These are phyloP conservation scores for Poeciliopsis turneri DNA, from an alignment of 2,797 vertebrate species.

Conservation along the genomic window DNA sequence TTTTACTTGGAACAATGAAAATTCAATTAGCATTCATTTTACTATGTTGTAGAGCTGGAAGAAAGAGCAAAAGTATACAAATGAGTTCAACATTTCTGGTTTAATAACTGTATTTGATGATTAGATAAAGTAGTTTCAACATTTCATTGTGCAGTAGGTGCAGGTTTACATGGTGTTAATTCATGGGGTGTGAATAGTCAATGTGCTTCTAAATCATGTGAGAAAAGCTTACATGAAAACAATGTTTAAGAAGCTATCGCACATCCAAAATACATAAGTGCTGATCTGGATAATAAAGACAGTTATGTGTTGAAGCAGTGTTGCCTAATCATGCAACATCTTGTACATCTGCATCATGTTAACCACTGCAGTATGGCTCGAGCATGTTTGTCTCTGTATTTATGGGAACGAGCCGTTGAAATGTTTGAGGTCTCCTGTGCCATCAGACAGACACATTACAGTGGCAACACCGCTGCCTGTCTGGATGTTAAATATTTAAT, in stretches of 20 bases:
- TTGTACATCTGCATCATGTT: slow-evolving; percentile 19
- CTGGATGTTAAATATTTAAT: slow-evolving; percentile 81
- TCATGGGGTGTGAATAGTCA: not conserved
- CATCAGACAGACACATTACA: slow-evolving; percentile 74
- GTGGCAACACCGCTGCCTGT: slow-evolving; percentile 70
- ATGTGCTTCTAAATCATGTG: slow-evolving; percentile 7
- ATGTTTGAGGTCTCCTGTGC: slow-evolving; percentile 36
- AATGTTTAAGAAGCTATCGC: slow-evolving; percentile 31
- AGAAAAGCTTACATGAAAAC: slow-evolving; percentile 17
- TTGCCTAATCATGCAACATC: slow-evolving; percentile 4
- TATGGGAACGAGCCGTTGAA: slow-evolving; percentile 10
- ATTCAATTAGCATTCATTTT: not conserved
- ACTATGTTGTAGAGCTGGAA: not conserved
- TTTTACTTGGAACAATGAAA: not conserved
- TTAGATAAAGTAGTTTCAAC: not conserved
- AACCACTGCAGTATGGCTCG: slow-evolving; percentile 12
- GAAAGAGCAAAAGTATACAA: not conserved
- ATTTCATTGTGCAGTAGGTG: slow-evolving; percentile 8
- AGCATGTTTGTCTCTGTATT: slow-evolving; percentile 9
- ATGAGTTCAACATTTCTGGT: not conserved
- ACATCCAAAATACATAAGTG: slow-evolving; percentile 6
- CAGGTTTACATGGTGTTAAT: slow-evolving; percentile 3
- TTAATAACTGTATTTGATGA: not conserved
- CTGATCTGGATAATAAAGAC: slow-evolving; percentile 19
- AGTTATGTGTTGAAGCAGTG: slow-evolving; percentile 5